Percentiles rank a stretch among this genome's conserved stretches.
Conservation (phyloP, 1,140 invertebrate genomes). For the Micrasema longulum region DNA sequence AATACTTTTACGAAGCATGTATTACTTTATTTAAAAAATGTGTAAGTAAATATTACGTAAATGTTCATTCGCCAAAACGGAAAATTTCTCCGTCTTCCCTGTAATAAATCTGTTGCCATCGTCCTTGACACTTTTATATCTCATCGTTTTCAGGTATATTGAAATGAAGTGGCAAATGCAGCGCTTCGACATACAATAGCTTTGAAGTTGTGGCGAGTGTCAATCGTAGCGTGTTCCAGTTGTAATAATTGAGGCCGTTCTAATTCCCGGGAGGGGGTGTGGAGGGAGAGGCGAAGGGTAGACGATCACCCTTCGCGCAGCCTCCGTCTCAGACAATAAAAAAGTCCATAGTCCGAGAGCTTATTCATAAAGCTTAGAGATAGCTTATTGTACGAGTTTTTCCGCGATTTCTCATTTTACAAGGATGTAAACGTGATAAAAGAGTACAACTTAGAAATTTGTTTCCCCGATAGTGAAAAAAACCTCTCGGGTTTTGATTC, state of each 20-base stretch:
- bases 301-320: slow-evolving; percentile 6
- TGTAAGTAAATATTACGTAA: background rate
- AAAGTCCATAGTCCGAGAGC: background rate
- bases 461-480: background rate
- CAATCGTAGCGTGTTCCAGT: slow-evolving; percentile 35
- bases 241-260: slow-evolving; percentile 32
- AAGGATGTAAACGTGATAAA: background rate
- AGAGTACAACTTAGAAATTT: background rate
- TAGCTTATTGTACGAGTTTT: slow-evolving; percentile 8
- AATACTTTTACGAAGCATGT: no score
- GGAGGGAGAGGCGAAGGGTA: background rate
- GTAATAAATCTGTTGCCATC: background rate
- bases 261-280: background rate
- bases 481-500: no score
- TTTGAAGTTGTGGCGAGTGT: slow-evolving; percentile 19
- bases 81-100: background rate
- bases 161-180: slow-evolving; percentile 12
- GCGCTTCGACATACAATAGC: slow-evolving; percentile 10
- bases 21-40: no score
- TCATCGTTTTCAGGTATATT: background rate
- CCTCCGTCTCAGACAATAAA: background rate
- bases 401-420: background rate
- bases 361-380: slow-evolving; percentile 12
- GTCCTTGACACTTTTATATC: background rate
- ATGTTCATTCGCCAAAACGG: background rate